Conservation (phyloP, 1,140 invertebrate genomes). For the Zaprionus vittiger region DNA sequence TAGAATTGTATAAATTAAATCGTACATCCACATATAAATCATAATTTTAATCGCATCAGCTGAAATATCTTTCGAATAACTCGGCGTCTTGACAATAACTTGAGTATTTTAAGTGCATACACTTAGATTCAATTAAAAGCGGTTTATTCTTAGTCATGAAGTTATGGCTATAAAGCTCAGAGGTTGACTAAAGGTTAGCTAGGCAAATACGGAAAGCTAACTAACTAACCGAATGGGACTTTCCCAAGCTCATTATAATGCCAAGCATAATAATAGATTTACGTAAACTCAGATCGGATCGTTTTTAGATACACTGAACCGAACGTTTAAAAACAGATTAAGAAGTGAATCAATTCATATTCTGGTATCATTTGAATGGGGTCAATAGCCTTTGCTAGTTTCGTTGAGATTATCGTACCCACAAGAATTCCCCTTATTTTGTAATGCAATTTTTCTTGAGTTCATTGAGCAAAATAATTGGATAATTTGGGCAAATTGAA, state of each 20-base stretch:
- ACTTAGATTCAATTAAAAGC: not conserved
- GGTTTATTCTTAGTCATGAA: conserved; percentile 3
- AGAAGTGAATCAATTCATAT: too few relatives aligned
- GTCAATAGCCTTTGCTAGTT: too few relatives aligned
- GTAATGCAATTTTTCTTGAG: not conserved
- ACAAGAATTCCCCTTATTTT: not conserved
- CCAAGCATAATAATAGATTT: not conserved
- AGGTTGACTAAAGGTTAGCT: not conserved
- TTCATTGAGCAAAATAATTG: not conserved
- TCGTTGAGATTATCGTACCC: too few relatives aligned
- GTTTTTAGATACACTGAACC: not conserved
- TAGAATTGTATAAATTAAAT: too few relatives aligned
- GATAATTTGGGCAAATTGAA: not conserved
- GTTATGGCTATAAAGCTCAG: not conserved
- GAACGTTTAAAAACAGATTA: too few relatives aligned
- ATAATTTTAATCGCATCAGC: not conserved
- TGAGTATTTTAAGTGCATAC: not conserved
- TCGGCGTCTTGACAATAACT: not conserved
- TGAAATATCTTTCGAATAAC: not conserved
- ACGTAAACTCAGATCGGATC: not conserved
- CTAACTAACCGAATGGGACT: not conserved
- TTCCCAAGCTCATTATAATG: not conserved
- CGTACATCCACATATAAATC: not conserved
- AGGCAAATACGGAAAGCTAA: not conserved
- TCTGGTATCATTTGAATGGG: too few relatives aligned